Base-by-base conservation (phyloP, 1,140 invertebrate genomes). In the Pseudomyrmex pallidus region DNA sequence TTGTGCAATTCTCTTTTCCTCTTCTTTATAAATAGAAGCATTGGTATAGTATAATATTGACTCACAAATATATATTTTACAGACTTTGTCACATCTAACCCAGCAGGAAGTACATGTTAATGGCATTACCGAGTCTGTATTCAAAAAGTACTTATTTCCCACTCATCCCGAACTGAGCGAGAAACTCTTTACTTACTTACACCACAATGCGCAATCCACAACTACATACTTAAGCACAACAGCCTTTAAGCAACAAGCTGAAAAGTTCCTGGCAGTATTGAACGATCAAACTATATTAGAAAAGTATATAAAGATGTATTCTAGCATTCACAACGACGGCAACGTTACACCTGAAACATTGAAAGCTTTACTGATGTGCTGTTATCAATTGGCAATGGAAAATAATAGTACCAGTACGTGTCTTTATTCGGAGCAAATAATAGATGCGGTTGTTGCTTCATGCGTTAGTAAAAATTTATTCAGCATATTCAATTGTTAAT, bases 381-480 rank as follows among this genome's bases (percentile, higher is more conserved):
- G 96, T 85, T 97, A 97, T 90, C 96, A 96, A 88, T 94, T 97
- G 12, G 96, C 96, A 17, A 97, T 97, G 96, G 96, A 96, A 89
- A 96, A 96, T 89, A 96, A 95, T 84, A 95, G 94, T n/a, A 92
- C 94, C 10, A 91, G 95, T 90, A 90, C 92, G 2, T 96, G 96
- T 94, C 89, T 93, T 62, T 93, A 95, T 90, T 96, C 97, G 67
- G 95, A 96, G 83, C 95, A 95, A 82, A 97, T 96, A 1, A 93
- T 97, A 48, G 94, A 95, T 54, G 95, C 97, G 7, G 96, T 97
- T 46, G 95, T 97, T 61, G 95, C 96, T 82, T 96, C 97, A 22
- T 97, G 97, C 91, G 95, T 95, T 86, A 93, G 94, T 93, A 88
- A 35, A 84, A 35, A 35, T 35, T 35, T 35, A 35, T 35, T 48